Conservation (phyloP, 2,888 invertebrate species). For the Synergus umbraculus region DNA sequence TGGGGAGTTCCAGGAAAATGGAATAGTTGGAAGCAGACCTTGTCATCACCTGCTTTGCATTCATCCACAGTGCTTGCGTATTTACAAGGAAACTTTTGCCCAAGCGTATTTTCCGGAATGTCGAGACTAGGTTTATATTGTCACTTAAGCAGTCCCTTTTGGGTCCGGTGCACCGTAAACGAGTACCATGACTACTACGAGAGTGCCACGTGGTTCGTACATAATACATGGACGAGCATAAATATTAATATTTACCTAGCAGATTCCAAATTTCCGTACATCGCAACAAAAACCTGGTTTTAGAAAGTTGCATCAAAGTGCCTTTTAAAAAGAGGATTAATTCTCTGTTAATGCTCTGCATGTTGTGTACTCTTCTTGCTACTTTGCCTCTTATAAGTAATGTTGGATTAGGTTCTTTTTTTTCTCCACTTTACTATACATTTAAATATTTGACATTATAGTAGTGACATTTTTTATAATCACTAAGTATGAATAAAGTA, state of each 20-base stretch:
- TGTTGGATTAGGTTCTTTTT: background rate
- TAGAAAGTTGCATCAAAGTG: background rate
- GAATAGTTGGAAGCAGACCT: slow-evolving; percentile 41
- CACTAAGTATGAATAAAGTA: too few relatives aligned
- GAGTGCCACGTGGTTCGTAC: slow-evolving; percentile 17
- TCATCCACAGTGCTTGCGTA: slow-evolving; percentile 45
- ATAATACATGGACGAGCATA: background rate
- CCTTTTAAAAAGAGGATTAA: background rate
- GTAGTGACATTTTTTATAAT: too few relatives aligned
- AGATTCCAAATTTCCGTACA: slow-evolving; percentile 7
- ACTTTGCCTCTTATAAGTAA: background rate
- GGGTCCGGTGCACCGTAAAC: slow-evolving; percentile 30
- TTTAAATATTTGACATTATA: background rate
- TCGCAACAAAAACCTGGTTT: background rate
- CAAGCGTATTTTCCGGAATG: slow-evolving; percentile 44
- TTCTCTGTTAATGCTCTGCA: background rate
- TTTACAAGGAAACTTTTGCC: slow-evolving; percentile 49
- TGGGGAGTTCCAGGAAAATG: background rate
- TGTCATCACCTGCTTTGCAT: slow-evolving; percentile 49
- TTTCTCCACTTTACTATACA: background rate
- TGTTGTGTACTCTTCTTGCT: background rate
- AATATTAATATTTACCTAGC: slow-evolving; percentile 16
- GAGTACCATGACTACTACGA: slow-evolving; percentile 12
- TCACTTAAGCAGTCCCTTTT: slow-evolving; percentile 43
- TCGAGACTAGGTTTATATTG: slow-evolving; percentile 31